A percentile compares a stretch with the other conserved stretches of the same genome.
phyloP scores from a whole-genome alignment of 2,113 vertebrate genomes.

The Gila orcuttii region DNA sequence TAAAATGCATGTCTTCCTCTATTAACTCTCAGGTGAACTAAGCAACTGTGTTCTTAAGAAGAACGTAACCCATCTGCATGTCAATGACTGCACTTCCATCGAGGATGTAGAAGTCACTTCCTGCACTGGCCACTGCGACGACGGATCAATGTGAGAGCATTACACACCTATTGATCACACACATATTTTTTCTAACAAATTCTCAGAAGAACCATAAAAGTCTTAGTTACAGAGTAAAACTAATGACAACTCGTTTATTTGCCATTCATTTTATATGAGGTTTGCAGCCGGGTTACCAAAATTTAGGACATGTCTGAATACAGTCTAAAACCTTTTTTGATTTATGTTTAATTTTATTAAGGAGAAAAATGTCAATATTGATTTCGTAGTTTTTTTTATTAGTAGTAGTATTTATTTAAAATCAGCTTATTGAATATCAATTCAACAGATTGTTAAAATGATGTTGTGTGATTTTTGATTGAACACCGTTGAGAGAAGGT shows the following conservation, averaged over 20 bases:
- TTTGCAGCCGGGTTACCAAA: too few relatives aligned
- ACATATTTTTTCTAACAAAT: not conserved
- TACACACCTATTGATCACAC: not conserved
- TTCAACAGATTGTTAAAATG: too few relatives aligned
- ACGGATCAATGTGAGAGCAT: conserved; percentile 80
- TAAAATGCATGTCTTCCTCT: not conserved
- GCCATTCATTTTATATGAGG: too few relatives aligned
- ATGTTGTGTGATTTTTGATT: too few relatives aligned
- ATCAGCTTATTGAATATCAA: too few relatives aligned
- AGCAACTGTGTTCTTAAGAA: conserved; percentile 68
- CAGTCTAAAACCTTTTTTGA: too few relatives aligned
- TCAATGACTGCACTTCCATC: conserved; percentile 71
- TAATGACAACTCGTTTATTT: not conserved
- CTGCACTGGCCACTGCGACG: conserved; percentile 82
- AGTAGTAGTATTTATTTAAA: too few relatives aligned
- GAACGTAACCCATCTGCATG: conserved; percentile 68
- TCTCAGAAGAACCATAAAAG: not conserved
- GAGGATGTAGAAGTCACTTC: conserved; percentile 72
- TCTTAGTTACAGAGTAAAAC: not conserved
- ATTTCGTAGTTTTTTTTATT: too few relatives aligned
- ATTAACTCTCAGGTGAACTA: conserved; percentile 59
- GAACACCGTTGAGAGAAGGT: too few relatives aligned
- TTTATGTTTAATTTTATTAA: too few relatives aligned
- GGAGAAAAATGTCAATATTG: too few relatives aligned
- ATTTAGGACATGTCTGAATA: too few relatives aligned